Conservation (phyloP, 2,888 invertebrate genomes). For the Ethmia dodecea region DNA sequence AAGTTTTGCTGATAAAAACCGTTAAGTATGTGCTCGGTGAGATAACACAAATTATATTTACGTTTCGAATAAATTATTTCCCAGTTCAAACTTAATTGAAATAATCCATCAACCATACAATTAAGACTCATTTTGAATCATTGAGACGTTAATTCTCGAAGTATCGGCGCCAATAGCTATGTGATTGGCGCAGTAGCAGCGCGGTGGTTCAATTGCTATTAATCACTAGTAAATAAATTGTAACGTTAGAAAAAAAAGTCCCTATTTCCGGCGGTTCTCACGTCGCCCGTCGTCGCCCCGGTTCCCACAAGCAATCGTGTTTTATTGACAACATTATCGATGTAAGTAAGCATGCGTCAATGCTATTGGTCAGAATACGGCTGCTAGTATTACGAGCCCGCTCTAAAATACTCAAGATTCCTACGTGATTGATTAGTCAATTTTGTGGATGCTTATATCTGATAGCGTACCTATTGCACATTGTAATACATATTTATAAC, state of each 20-base stretch:
- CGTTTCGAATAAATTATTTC: too few species aligned
- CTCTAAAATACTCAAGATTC: constrained; percentile 50
- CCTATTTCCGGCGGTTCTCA: constrained; percentile 59
- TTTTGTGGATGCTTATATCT: too few species aligned
- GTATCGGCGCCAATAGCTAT: constrained; percentile 4
- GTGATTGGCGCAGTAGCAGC: constrained; percentile 20
- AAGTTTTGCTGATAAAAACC: too few species aligned
- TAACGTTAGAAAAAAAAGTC: constrained; percentile 47
- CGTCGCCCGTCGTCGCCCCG: constrained; percentile 49
- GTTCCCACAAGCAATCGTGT: constrained; percentile 59
- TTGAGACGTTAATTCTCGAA: constrained; percentile 2
- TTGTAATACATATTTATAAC: too few species aligned
- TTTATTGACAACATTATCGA: constrained; percentile 51
- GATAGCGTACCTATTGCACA: too few species aligned
- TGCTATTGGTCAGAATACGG: constrained; percentile 49
- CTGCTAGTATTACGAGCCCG: constrained; percentile 38
- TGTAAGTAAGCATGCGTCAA: constrained; percentile 54
- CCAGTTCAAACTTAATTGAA: too few species aligned
- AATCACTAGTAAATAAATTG: constrained; percentile 1
- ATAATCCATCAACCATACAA: background rate
- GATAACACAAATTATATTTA: too few species aligned
- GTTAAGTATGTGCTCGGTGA: too few species aligned
- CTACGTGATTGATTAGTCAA: constrained; percentile 48
- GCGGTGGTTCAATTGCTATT: constrained; percentile 7
- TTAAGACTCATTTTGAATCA: constrained; percentile 2